phyloP scores from a whole-genome alignment of 2,797 vertebrate genomes.

The Triplophysa bombifrons region DNA sequence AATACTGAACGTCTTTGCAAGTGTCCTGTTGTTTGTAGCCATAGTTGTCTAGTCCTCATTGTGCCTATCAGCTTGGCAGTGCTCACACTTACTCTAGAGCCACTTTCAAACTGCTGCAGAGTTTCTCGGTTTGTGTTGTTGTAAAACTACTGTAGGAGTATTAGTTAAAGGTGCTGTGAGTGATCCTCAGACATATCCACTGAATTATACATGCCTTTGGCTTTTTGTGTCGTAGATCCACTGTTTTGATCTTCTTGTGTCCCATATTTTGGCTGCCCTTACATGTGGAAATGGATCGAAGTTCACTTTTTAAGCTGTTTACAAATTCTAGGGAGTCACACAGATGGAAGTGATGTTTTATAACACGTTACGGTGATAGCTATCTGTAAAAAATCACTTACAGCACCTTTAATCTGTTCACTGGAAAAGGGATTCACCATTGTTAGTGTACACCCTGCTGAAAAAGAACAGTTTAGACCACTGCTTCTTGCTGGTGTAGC shows the following conservation, averaged over 20 bases:
- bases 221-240: too few species aligned
- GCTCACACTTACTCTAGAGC: slow-evolving; percentile 18
- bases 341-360: neutral
- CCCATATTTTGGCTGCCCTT: too few species aligned
- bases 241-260: neutral
- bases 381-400: neutral
- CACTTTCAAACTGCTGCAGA: slow-evolving; percentile 27
- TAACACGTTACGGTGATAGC: neutral
- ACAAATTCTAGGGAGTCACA: too few species aligned
- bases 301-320: too few species aligned
- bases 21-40: slow-evolving; percentile 64
- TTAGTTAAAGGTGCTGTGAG: neutral
- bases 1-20: slow-evolving; percentile 51
- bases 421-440: neutral
- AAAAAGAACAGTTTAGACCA: slow-evolving; percentile 15
- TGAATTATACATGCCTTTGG: neutral
- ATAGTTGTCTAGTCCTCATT: slow-evolving; percentile 52
- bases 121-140: slow-evolving; percentile 31
- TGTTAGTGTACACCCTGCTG: neutral
- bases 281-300: too few species aligned
- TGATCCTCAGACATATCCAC: neutral
- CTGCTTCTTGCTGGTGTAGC: neutral
- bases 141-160: slow-evolving; percentile 23
- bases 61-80: slow-evolving; percentile 49
- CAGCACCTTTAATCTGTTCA: neutral